Percentiles rank a stretch among this genome's conserved stretches.
These are phyloP conservation scores for Dione juno DNA, from an alignment of 2,888 invertebrate species.

Conservation along the genomic window DNA sequence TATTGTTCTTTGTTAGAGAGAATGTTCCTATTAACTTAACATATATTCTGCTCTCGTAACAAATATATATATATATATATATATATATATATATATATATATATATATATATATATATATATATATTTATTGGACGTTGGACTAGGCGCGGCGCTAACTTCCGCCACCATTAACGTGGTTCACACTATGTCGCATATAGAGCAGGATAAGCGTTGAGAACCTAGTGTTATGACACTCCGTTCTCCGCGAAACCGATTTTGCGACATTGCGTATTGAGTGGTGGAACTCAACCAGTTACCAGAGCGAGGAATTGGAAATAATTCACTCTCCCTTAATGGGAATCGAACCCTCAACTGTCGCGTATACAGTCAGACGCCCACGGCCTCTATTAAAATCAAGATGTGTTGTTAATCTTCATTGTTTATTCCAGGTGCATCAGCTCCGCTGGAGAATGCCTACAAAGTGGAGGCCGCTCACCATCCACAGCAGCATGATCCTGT, in stretches of 20 bases:
- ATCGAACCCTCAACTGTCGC: neutral
- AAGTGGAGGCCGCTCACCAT: slow-evolving; percentile 73
- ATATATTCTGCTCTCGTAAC: too few species aligned
- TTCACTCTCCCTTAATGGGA: neutral
- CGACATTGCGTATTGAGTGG: slow-evolving; percentile 33
- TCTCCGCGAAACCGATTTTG: neutral
- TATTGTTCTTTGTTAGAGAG: too few species aligned
- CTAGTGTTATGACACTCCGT: neutral
- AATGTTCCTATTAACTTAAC: too few species aligned
- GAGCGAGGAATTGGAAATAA: neutral
- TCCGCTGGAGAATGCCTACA: slow-evolving; percentile 74
- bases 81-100: too few species aligned
- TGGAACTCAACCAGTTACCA: neutral
- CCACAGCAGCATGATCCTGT: slow-evolving; percentile 87
- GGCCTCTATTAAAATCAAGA: too few species aligned
- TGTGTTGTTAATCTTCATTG: neutral
- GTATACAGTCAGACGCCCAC: neutral
- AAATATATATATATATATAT: too few species aligned
- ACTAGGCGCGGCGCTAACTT: too few species aligned
- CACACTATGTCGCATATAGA: neutral
- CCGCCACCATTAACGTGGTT: neutral
- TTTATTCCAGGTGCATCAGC: slow-evolving; percentile 61
- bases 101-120: too few species aligned
- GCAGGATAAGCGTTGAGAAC: too few species aligned
- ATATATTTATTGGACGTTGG: too few species aligned